A percentile compares a stretch with the other conserved stretches of the same genome.
Conservation (phyloP, 2,113 vertebrate genomes). For the Laterallus jamaicensis region DNA sequence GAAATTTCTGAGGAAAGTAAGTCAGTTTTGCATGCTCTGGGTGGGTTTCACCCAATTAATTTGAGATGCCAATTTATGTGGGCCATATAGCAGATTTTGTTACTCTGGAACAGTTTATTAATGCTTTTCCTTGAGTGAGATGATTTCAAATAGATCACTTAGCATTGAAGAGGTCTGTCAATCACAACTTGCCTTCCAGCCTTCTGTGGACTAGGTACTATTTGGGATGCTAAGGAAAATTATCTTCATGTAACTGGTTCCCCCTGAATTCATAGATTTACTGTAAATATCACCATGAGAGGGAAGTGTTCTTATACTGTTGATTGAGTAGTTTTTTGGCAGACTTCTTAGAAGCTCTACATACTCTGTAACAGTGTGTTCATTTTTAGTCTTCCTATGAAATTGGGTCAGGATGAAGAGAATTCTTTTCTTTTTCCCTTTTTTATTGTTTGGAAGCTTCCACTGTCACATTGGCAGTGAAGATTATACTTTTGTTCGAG, state of each 20-base stretch:
- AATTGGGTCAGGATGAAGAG: background rate
- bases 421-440: background rate
- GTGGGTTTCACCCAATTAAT: background rate
- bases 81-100: background rate
- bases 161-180: background rate
- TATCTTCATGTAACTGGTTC: background rate
- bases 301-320: background rate
- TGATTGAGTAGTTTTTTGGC: background rate
- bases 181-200: background rate
- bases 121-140: background rate
- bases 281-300: background rate
- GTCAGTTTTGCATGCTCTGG: background rate
- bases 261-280: background rate
- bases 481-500: background rate
- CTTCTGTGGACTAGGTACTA: background rate
- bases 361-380: background rate
- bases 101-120: background rate
- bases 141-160: background rate
- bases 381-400: background rate
- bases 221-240: background rate
- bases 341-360: background rate
- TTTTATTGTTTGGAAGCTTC: slow-evolving; percentile 26
- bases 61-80: background rate
- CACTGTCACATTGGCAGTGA: background rate
- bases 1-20: background rate